Base-by-base conservation (phyloP, 2,888 invertebrate genomes). In the Lysandra coridon region DNA sequence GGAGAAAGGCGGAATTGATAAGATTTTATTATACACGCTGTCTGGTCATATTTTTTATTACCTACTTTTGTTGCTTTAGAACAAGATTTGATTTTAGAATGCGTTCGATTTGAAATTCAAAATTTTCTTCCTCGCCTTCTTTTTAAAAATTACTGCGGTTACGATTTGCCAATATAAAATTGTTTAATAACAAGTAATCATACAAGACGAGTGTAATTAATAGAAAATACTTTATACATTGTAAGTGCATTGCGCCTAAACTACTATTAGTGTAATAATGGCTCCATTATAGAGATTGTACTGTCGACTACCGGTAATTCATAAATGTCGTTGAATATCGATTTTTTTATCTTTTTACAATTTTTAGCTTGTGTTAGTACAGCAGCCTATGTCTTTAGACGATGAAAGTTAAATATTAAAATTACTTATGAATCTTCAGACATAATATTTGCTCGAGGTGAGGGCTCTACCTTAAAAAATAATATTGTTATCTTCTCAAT, bases 1-100 rank as follows among this genome's bases (percentile, higher is more conserved):
- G 80, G 88, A 89, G 88, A 89, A 88, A 89, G 88, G 88, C 87
- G 84, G 82, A 83, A 86, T 85, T 85, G 84, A 85, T 49, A 57
- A 76, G n/a, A 76, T 57, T 76, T 76, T 76, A 57, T 14, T 30
- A 75, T 75, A 33, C 76, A 33, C 53, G 53, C 53, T 30, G 57
- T 5, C 69, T 33, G 30, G 33, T 64, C 5, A 33, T 33, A 33
- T 33, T 33, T 69, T 69, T 30, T 69, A 69, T 33, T 33, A 23
- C 30, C 37, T 69, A 23, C 30, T 69, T 69, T 69, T 12, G 64
- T 69, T 10, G 14, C 3, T 69, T 12, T 37, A 37, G 33, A 37
- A 69, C 33, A 69, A 14, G 69, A 33, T 69, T 69, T 12, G 62
- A 62, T 69, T 33, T n/a, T 64, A 64, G 69, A 69, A 33, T 33